Evolutionary conservation across 2,888 invertebrate species (phyloP).

Genomic region (Aricia artaxerxes): DNA sequence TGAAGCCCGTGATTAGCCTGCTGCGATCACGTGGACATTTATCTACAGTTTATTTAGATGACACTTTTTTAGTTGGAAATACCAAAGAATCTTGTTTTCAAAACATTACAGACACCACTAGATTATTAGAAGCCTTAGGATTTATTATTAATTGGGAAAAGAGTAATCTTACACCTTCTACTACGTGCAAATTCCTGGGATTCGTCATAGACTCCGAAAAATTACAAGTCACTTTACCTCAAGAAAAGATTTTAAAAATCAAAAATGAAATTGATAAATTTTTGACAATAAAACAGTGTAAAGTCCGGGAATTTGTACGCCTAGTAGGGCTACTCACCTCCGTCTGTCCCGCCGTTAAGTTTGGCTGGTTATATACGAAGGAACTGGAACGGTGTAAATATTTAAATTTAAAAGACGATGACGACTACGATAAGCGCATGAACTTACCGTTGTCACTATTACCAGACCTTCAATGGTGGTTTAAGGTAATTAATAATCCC

Average conservation of each 20-base stretch:
- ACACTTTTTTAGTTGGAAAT: background rate
- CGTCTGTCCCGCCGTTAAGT: background rate
- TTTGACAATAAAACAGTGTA: background rate
- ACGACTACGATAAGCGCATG: background rate
- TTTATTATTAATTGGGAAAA: no score
- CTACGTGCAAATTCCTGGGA: background rate
- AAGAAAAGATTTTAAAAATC: background rate
- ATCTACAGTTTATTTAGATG: background rate
- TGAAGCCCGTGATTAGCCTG: no score
- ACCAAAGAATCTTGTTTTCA: background rate
- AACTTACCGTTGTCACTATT: background rate
- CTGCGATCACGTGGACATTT: no score
- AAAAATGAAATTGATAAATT: background rate
- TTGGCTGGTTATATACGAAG: background rate
- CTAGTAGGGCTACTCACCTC: conserved; percentile 15
- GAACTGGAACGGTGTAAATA: conserved; percentile 15
- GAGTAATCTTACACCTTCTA: background rate
- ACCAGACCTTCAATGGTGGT: no score
- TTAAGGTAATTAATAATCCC: no score
- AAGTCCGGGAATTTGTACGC: background rate
- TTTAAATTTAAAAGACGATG: background rate
- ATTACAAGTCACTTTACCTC: background rate
- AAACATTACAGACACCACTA: background rate
- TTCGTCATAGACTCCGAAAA: background rate
- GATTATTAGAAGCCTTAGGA: background rate